These are phyloP conservation scores for Suillia variegata DNA, from an alignment of 2,888 invertebrate genomes.

Conservation along the genomic window DNA sequence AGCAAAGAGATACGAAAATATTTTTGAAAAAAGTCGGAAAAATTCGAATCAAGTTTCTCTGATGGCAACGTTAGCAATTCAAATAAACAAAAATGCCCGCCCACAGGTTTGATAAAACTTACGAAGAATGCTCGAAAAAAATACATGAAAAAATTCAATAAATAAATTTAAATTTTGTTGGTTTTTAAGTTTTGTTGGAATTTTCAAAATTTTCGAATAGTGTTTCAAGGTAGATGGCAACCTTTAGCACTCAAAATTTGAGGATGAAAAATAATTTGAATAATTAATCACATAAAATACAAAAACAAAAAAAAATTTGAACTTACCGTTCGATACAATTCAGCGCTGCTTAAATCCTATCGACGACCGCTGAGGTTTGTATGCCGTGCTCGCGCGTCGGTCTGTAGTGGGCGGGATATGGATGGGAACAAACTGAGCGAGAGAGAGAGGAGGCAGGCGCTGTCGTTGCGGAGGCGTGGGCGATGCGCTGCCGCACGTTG, in stretches of 20 bases:
- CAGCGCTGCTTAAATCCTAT: conserved; percentile 44
- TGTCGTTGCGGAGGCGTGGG: too few species aligned
- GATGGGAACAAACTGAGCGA: too few species aligned
- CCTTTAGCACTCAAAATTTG: too few species aligned
- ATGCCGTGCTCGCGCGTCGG: too few species aligned
- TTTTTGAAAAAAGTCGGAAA: background rate
- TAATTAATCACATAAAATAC: too few species aligned
- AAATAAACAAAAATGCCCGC: background rate
- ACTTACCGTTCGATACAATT: conserved; percentile 45
- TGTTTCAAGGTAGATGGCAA: too few species aligned
- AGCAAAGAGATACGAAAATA: background rate
- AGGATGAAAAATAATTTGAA: too few species aligned
- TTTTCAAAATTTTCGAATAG: too few species aligned
- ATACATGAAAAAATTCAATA: background rate
- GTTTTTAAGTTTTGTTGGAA: background rate
- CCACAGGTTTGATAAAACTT: background rate
- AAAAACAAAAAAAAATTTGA: background rate
- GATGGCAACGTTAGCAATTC: background rate
- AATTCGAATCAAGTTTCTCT: too few species aligned
- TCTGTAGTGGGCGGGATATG: too few species aligned
- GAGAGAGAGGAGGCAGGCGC: too few species aligned
- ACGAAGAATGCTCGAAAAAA: background rate
- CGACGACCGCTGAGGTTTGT: background rate
- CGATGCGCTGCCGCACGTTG: too few species aligned
- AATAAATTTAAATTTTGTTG: background rate